Evolutionary conservation across 2,888 invertebrate genomes (phyloP).

Genomic region (Heteromyza rotundicornis): DNA sequence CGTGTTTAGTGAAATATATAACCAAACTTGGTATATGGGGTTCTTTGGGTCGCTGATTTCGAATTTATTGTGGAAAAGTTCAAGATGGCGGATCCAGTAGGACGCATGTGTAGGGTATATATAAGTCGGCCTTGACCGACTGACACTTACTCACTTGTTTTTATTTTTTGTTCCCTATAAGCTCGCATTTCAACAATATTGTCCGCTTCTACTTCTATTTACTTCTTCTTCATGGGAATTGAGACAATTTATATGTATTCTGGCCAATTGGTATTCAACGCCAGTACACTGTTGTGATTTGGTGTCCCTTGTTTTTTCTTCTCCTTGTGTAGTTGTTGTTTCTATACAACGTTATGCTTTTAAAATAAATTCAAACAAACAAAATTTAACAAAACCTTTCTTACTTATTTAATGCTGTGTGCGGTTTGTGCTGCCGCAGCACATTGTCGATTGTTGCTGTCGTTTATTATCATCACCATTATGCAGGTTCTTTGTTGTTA

Average conservation of each 20-base stretch:
- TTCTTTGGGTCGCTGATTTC: too few relatives aligned
- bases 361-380: too few relatives aligned
- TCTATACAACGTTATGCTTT: too few relatives aligned
- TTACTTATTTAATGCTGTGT: not conserved
- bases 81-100: too few relatives aligned
- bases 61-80: too few relatives aligned
- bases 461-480: not conserved
- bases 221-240: slow-evolving; percentile 8
- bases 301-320: not conserved
- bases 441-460: not conserved
- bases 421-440: not conserved
- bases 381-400: not conserved
- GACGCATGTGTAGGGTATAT: too few relatives aligned
- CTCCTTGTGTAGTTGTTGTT: not conserved
- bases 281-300: slow-evolving; percentile 5
- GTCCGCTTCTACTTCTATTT: not conserved
- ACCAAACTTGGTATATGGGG: too few relatives aligned
- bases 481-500: slow-evolving; percentile 15
- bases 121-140: too few relatives aligned
- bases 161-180: slow-evolving; percentile 12
- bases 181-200: not conserved
- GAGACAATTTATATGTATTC: not conserved
- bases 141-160: too few relatives aligned
- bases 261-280: slow-evolving; percentile 13
- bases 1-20: not conserved